Evolutionary conservation across 2,888 invertebrate species (phyloP).

Genomic region (Pogonocherus hispidulus): DNA sequence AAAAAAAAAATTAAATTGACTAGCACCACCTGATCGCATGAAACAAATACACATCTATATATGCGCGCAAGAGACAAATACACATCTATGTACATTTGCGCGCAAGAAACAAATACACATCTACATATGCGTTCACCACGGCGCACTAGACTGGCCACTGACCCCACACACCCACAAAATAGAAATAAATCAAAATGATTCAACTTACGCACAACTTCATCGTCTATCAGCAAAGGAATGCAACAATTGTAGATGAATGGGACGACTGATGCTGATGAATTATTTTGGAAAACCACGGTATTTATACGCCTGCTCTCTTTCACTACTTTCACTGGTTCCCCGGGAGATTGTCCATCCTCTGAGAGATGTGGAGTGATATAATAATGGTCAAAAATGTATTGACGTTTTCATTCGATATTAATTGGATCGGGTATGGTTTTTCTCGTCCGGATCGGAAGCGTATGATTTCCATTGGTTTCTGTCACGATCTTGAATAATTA

Average conservation of each 20-base stretch:
- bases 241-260: conserved; percentile 52
- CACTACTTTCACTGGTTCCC: conserved; percentile 61
- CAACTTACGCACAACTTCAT: conserved; percentile 66
- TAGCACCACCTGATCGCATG: no score
- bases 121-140: neutral
- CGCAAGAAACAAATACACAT: neutral
- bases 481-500: neutral
- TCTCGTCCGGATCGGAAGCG: neutral
- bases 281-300: conserved; percentile 50
- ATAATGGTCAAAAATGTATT: conserved; percentile 39
- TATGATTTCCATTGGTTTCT: neutral
- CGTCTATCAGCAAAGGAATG: conserved; percentile 57
- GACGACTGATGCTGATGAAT: conserved; percentile 60
- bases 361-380: conserved; percentile 39
- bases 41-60: no score
- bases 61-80: no score
- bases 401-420: neutral
- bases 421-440: conserved; percentile 5
- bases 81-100: no score
- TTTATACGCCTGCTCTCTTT: conserved; percentile 59
- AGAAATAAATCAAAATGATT: conserved; percentile 32
- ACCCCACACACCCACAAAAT: neutral
- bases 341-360: conserved; percentile 48
- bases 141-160: conserved; percentile 10
- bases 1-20: no score